These are phyloP conservation scores for Argentina silus DNA, from an alignment of 2,797 vertebrate species.

Conservation along the genomic window DNA sequence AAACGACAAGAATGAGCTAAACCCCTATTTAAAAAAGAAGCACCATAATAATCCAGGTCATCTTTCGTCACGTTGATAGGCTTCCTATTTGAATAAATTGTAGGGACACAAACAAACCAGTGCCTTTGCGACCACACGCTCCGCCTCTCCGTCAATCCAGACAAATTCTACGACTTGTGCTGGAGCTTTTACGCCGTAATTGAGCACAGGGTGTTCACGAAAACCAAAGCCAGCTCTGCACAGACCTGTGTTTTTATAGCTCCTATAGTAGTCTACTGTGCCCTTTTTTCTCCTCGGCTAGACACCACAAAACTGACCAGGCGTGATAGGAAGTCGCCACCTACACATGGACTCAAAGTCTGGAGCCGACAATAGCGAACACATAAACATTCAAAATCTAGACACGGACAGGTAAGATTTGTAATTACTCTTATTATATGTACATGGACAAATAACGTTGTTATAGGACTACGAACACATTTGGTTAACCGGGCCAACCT, in stretches of 20 bases:
- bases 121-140: slow-evolving; percentile 81
- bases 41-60: slow-evolving; percentile 25
- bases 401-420: slow-evolving; percentile 57
- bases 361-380: slow-evolving; percentile 49
- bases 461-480: no score
- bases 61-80: slow-evolving; percentile 36
- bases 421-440: neutral
- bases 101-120: slow-evolving; percentile 81
- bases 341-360: slow-evolving; percentile 75
- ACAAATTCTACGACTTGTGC: slow-evolving; percentile 91
- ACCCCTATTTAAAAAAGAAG: slow-evolving; percentile 31
- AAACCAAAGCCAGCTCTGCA: slow-evolving; percentile 87
- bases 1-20: slow-evolving; percentile 32
- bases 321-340: slow-evolving; percentile 80
- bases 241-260: slow-evolving; percentile 91
- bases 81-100: slow-evolving; percentile 64
- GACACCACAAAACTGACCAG: slow-evolving; percentile 81
- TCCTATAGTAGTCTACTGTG: slow-evolving; percentile 88
- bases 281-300: slow-evolving; percentile 73
- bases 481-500: neutral
- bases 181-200: slow-evolving; percentile 90
- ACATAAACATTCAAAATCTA: slow-evolving; percentile 8
- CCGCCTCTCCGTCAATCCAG: slow-evolving; percentile 90
- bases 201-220: slow-evolving; percentile 86
- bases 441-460: neutral